Percentiles rank a stretch among this genome's conserved stretches.
These are phyloP conservation scores for Dryococelus australis DNA, from an alignment of 2,888 invertebrate species.

Conservation along the genomic window DNA sequence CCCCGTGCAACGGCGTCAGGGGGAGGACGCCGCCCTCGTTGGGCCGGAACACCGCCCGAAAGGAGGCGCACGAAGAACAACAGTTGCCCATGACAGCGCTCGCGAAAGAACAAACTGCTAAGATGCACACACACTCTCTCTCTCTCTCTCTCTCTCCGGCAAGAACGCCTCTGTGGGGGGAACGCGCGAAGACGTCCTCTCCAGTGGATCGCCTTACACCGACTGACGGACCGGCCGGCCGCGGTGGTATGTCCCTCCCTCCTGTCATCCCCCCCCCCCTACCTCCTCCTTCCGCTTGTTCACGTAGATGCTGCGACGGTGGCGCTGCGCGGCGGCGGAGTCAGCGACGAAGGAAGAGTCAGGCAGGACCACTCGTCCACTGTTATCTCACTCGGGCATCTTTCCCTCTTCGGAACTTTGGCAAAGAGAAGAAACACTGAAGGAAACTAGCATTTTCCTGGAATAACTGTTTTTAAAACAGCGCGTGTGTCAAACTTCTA, in stretches of 20 bases:
- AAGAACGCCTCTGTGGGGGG: no score
- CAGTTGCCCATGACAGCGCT: conserved; percentile 54
- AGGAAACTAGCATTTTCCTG: no score
- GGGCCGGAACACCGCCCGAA: conserved; percentile 54
- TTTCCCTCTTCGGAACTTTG: no score
- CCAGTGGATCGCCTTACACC: not conserved
- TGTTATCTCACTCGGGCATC: no score
- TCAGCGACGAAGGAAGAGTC: no score
- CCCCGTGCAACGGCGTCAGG: conserved; percentile 49
- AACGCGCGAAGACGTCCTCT: not conserved
- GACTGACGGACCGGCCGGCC: not conserved
- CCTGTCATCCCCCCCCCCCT: not conserved
- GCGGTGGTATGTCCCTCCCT: not conserved
- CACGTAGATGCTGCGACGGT: not conserved
- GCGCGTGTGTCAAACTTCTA: no score
- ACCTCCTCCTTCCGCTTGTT: not conserved
- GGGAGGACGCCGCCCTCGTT: conserved; percentile 46
- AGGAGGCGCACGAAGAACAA: conserved; percentile 54
- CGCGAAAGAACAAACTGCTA: not conserved
- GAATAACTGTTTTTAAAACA: no score
- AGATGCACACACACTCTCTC: not conserved
- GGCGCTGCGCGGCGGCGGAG: not conserved
- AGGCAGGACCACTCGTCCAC: no score
- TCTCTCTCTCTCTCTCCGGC: not conserved
- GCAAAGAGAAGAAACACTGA: no score